Conservation (phyloP, 1,140 invertebrate species). For the Diprion similis region DNA sequence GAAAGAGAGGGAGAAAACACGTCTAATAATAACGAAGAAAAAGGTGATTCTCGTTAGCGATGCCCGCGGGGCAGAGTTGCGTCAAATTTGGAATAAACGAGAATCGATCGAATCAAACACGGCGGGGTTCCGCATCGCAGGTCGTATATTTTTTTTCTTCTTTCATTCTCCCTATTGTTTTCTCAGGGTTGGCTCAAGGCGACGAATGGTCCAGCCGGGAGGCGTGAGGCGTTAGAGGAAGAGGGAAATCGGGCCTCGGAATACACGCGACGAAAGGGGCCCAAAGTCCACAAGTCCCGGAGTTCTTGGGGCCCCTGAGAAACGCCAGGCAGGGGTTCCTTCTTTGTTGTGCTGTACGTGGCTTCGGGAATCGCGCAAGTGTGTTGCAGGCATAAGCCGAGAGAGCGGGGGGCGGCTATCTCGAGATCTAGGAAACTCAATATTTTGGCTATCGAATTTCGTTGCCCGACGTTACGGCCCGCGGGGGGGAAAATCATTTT, state of each 20-base stretch:
- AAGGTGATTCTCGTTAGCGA: constrained; percentile 32
- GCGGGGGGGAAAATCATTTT: constrained; percentile 14
- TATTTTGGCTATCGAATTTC: constrained; percentile 55
- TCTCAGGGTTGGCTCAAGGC: background rate
- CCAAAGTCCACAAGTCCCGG: background rate
- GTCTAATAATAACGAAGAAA: background rate
- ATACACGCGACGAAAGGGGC: background rate
- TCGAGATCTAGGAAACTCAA: constrained; percentile 43
- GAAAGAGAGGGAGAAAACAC: background rate
- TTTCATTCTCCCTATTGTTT: background rate
- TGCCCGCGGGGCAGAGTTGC: constrained; percentile 45
- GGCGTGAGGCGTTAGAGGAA: too few species aligned
- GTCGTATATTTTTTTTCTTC: background rate
- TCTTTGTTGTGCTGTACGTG: too few species aligned
- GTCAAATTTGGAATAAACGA: constrained; percentile 33
- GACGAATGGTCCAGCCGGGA: too few species aligned
- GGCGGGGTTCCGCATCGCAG: background rate
- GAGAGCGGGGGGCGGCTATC: constrained; percentile 8
- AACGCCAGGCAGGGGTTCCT: background rate
- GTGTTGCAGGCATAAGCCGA: background rate
- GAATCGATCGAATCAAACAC: background rate
- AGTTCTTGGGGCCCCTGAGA: background rate
- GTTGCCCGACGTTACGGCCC: constrained; percentile 8
- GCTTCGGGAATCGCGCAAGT: background rate
- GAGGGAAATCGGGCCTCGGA: too few species aligned